Evolutionary conservation across 1,140 invertebrate species (phyloP).

Genomic region (Ceratoteleas bidentatus): DNA sequence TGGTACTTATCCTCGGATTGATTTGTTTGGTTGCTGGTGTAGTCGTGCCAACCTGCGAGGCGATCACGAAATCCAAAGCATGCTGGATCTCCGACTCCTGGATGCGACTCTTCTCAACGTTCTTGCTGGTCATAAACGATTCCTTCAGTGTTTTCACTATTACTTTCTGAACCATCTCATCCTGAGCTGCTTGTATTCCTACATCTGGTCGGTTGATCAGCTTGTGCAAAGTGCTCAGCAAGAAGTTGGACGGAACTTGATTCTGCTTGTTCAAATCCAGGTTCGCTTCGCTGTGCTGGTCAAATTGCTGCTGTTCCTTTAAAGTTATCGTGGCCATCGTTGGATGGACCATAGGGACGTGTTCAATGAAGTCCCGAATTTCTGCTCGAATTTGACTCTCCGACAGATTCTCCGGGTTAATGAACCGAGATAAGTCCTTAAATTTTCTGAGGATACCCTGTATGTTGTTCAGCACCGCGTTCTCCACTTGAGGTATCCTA

Average conservation of each 20-base stretch:
- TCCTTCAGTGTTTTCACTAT: conserved; percentile 69
- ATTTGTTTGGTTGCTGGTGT: background rate
- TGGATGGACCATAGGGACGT: conserved; percentile 49
- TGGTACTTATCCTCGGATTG: background rate
- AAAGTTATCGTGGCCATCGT: conserved; percentile 15
- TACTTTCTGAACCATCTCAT: conserved; percentile 67
- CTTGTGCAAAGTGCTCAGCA: conserved; percentile 49
- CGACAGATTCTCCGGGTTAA: conserved; percentile 36
- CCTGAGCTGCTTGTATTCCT: conserved; percentile 38
- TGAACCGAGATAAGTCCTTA: conserved; percentile 32
- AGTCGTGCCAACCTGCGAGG: conserved; percentile 14
- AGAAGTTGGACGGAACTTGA: conserved; percentile 39
- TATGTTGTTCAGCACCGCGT: conserved; percentile 59
- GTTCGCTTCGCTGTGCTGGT: conserved; percentile 27
- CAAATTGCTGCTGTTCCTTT: conserved; percentile 32
- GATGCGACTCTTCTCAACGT: conserved; percentile 32
- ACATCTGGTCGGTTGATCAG: conserved; percentile 65
- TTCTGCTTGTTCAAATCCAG: too few relatives aligned
- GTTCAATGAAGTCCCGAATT: conserved; percentile 42
- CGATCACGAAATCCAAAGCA: conserved; percentile 58
- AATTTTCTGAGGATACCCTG: conserved; percentile 56
- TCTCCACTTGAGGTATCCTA: conserved; percentile 65
- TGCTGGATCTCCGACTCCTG: conserved; percentile 62
- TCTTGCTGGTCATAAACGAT: conserved; percentile 39
- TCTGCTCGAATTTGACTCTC: conserved; percentile 43